These are phyloP conservation scores for Scomber colias DNA, from an alignment of 2,113 vertebrate genomes.

Conservation along the genomic window DNA sequence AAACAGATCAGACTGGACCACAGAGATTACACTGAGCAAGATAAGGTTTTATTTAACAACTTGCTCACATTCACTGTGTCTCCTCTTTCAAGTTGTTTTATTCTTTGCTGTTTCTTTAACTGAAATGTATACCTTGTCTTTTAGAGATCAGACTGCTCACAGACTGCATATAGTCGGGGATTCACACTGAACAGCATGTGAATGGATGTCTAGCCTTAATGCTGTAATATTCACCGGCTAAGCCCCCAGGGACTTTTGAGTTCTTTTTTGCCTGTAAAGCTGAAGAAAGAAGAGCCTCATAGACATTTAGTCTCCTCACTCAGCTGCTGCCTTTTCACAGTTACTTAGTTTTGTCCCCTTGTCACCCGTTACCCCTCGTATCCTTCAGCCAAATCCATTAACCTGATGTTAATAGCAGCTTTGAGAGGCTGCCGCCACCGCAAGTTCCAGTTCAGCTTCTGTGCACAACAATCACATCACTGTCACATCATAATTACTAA, in stretches of 20 bases:
- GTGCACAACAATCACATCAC: constrained; percentile 20
- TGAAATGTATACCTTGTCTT: background rate
- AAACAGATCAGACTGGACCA: background rate
- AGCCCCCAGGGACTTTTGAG: constrained; percentile 19
- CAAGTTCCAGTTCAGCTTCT: constrained; percentile 21
- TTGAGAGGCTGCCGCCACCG: constrained; percentile 6
- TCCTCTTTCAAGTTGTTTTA: background rate
- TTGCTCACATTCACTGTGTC: background rate
- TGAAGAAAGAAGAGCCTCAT: constrained; percentile 35
- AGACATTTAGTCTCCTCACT: constrained; percentile 51
- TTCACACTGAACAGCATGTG: constrained; percentile 1
- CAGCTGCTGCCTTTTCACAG: constrained; percentile 42
- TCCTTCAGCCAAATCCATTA: constrained; percentile 46
- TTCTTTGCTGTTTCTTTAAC: background rate
- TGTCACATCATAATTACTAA: background rate
- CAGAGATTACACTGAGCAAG: background rate
- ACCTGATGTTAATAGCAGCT: constrained; percentile 24
- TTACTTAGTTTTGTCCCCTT: constrained; percentile 22
- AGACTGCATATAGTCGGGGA: background rate
- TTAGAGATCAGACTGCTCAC: constrained; percentile 5
- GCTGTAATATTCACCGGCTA: constrained; percentile 33
- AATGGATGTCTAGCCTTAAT: constrained; percentile 19
- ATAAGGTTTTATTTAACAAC: background rate
- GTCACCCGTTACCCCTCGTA: constrained; percentile 9
- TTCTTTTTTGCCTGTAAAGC: constrained; percentile 1